Evolutionary conservation across 30 jellyfish, hydroid and myxozoan species (phyloP), one percentile per base, ranked within the genome.

Genomic region (Phacellophora camtschatica): DNA sequence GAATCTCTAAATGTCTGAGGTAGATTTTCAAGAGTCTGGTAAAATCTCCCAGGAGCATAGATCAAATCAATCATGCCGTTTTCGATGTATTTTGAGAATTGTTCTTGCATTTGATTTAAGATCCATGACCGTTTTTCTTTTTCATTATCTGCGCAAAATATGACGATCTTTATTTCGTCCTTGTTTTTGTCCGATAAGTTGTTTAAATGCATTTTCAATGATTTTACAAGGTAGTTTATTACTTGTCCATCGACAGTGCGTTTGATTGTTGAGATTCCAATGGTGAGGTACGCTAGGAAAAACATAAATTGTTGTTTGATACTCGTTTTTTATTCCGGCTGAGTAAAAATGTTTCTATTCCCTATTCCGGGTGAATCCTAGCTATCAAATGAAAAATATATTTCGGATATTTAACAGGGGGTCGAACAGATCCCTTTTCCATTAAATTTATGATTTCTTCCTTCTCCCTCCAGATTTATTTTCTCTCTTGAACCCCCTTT

Each of bases 201-300:
- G 5, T 42, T 45, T 4, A 86, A 42, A 6, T 74, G 36, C 9
- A 79, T 34, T 16, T 53, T 43, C 12, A 86, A 8, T 22, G 96
- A 74, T 49, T 33, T 42, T 20, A n/a, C 20, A 18, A 86, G 43
- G 61, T 86, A 86, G 36, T 22, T 25, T 31, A 64, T 74, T 30
- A 57, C 36, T 30, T 57, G 39, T 28, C 78, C 57, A 8, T 80
- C 50, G 67, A 39, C 64, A 31, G 12, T 29, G 15, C 96, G 72
- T 36, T 39, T 62, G 25, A 86, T 79, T 27, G 96, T 86, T 36
- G 96, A 92, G 12, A 86, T 86, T 39, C 96, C 96, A 56, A 86
- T 76, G n/a, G 84, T 35, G 10, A 86, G 61, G 5, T 46, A n/a
- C n/a, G n/a, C n/a, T n/a, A n/a, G n/a, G n/a, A n/a, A n/a, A n/a